phyloP scores from a whole-genome alignment of 2,797 vertebrate species.

The Sebastolobus altivelis region DNA sequence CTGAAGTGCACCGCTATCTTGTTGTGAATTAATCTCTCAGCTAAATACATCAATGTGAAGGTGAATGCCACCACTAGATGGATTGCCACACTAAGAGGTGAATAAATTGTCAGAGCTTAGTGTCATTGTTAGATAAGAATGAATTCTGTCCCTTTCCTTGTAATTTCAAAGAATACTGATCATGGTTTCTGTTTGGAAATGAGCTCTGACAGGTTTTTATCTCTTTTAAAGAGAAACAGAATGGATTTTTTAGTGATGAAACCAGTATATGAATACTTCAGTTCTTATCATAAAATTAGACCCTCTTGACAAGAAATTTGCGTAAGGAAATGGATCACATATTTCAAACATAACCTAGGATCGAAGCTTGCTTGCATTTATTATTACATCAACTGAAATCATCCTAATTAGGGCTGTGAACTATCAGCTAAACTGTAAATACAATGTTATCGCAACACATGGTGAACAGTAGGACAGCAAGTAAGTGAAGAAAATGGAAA shows the following conservation, averaged over 20 bases:
- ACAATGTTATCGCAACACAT: constrained; percentile 27
- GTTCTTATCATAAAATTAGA: constrained; percentile 40
- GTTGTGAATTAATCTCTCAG: constrained; percentile 6
- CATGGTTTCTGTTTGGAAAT: constrained; percentile 43
- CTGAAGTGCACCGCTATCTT: background rate
- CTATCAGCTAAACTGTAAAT: constrained; percentile 52
- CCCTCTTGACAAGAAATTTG: constrained; percentile 43
- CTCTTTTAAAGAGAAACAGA: constrained; percentile 52
- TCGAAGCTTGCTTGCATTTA: constrained; percentile 16
- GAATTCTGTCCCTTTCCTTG: constrained; percentile 14
- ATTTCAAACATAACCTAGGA: constrained; percentile 26
- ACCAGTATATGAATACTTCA: constrained; percentile 40
- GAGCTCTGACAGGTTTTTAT: constrained; percentile 51
- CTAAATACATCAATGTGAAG: constrained; percentile 51
- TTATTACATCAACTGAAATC: constrained; percentile 52
- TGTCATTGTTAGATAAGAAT: constrained; percentile 40
- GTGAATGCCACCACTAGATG: constrained; percentile 63
- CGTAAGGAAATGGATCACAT: constrained; percentile 56
- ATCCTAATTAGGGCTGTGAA: constrained; percentile 49
- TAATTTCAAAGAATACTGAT: constrained; percentile 53
- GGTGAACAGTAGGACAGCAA: background rate
- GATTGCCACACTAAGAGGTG: constrained; percentile 57
- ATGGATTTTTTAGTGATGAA: constrained; percentile 33
- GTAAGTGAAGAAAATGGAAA: background rate
- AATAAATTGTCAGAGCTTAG: constrained; percentile 46